Base-by-base conservation (phyloP, 2,888 invertebrate species). In the Bimastos eiseni region DNA sequence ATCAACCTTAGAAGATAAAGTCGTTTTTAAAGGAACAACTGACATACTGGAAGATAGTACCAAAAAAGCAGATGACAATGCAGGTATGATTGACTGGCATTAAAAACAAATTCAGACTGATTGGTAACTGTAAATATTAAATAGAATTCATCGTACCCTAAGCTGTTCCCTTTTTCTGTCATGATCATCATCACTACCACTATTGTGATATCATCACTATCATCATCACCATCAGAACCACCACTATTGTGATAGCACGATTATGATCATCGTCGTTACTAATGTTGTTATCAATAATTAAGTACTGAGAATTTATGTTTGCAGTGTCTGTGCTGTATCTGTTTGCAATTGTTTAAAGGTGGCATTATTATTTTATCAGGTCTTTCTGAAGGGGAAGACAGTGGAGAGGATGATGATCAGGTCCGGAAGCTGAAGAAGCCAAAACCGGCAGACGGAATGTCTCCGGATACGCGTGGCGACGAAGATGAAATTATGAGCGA, bases 401-500 rank as follows among this genome's bases (percentile, higher is more conserved):
- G 88, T 13, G 70, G 70, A 34, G 70, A 90, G n/a, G 37, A 89
- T 37, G 83, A 89, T 70, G 83, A 44, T 88, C 91, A 90, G 91
- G 91, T 89, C 38, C 83, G 88, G 24, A 90, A 36, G 24, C 88
- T 84, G 83, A 91, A 89, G 88, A 83, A 88, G 70, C 70, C 83
- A 33, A 91, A 36, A 37, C 88, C 84, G 36, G 92, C 36, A 15
- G 91, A 92, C 38, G 92, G 92, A 17, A 37, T 86, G 83, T 91
- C 90, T 70, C 90, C 91, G 11, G 38, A 41, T 3, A 92, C 91
- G 11, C 83, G 91, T 33, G 92, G 91, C 19, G 92, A 92, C 41
- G 92, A 93, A 90, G 91, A 90, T 24, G 92, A 92, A 55, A 90
- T 92, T 3, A 89, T 89, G 36, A 92, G 93, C 21, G 93, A 93